Evolutionary conservation across 2,888 invertebrate species (phyloP), one percentile per base, ranked within the genome.

Genomic region (Drosophila neutralis): DNA sequence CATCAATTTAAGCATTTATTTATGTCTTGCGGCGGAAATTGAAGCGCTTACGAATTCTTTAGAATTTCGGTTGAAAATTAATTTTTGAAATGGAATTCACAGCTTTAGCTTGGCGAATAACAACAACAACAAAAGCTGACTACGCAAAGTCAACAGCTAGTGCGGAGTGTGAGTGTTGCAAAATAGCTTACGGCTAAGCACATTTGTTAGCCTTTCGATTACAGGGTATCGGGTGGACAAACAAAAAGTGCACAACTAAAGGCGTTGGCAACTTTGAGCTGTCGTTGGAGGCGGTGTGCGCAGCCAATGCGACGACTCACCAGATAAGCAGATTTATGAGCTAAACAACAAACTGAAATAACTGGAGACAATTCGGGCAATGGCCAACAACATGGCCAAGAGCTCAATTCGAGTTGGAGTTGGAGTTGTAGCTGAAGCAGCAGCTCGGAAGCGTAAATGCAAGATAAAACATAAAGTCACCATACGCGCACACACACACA

Each of bases 291-390:
- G 62, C 74, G 59, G 64, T 69, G 83, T 66, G 87, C 65, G 71
- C 75, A 82, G 69, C 67, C 78, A 82, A 76, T 82, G 76, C 73
- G 82, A 77, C 83, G 71, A 82, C 64, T 90, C 61, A 64, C 73
- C 80, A 90, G 85, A 85, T 85, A 85, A 85, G 90, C 85, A 85
- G 85, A 85, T 90, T 85, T 85, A 85, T 85, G 85, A 85, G 85
- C 90, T 90, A 88, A 90, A 90, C 85, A 90, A 83, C 90, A 90
- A 84, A 85, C 85, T 77, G 77, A 81, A 89, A 81, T 81, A 90
- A 73, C 81, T 80, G 87, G 78, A 87, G 90, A 84, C 88, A 60
- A 67, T 73, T 78, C 59, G 66, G 65, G 69, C 63, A 61, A 21
- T 72, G 78, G 78, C 58, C 29, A 54, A 63, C 65, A 64, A 62